These are phyloP conservation scores for Masnerella sp. DNA, from an alignment of 2,888 invertebrate genomes.

Conservation along the genomic window DNA sequence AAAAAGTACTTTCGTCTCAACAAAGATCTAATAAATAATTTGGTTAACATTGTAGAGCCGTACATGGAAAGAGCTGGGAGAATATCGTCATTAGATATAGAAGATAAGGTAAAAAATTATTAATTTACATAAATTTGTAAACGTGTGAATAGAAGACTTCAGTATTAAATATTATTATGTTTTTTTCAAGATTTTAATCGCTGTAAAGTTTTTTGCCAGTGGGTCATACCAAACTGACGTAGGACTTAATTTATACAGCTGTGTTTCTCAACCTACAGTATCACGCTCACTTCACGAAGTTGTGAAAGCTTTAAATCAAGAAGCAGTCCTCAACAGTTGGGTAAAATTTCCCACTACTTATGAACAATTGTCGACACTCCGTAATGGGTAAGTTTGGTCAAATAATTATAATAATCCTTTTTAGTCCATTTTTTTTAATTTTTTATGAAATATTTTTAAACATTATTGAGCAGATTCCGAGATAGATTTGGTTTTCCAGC, in stretches of 20 bases:
- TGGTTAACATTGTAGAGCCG: not conserved
- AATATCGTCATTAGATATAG: not conserved
- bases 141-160: too few species aligned
- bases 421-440: too few species aligned
- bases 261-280: not conserved
- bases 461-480: not conserved
- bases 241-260: not conserved
- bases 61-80: not conserved
- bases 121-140: not conserved
- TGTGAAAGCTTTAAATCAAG: conserved; percentile 2
- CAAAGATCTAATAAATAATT: not conserved
- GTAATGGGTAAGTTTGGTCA: conserved; percentile 12
- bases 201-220: not conserved
- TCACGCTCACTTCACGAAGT: not conserved
- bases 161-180: too few species aligned
- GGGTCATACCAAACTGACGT: conserved; percentile 7
- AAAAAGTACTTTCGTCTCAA: conserved; percentile 1
- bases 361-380: not conserved
- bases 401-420: too few species aligned
- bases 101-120: not conserved
- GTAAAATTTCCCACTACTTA: conserved; percentile 3
- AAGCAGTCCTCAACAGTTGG: not conserved
- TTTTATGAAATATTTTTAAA: too few species aligned
- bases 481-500: not conserved
- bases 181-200: not conserved